A percentile compares a stretch with the other conserved stretches of the same genome.
These are phyloP conservation scores for Drepana falcataria DNA, from an alignment of 2,888 invertebrate species.

Conservation along the genomic window DNA sequence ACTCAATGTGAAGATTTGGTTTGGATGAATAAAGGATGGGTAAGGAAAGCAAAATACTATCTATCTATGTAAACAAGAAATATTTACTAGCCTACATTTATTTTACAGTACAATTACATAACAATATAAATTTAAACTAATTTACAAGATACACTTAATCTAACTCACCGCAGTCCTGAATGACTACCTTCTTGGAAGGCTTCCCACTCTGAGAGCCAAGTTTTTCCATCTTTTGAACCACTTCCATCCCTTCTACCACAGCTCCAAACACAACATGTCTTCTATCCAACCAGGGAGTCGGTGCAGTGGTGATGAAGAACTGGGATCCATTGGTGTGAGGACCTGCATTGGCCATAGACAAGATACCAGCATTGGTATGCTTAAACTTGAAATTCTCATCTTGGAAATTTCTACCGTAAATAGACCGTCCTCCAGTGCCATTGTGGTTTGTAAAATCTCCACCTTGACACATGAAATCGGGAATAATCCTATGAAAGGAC, in stretches of 20 bases:
- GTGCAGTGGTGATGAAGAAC: constrained; percentile 96
- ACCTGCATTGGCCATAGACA: constrained; percentile 98
- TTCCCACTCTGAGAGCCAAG: constrained; percentile 91
- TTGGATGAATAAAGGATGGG: not conserved
- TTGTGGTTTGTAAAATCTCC: constrained; percentile 96
- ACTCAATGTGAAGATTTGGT: no score
- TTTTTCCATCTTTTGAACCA: constrained; percentile 91
- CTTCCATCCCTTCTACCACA: constrained; percentile 94
- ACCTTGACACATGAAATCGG: constrained; percentile 97
- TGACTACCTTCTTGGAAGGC: constrained; percentile 88
- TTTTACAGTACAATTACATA: constrained; percentile 6
- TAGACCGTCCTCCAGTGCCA: constrained; percentile 96
- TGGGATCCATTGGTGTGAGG: constrained; percentile 98
- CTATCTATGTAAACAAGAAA: not conserved
- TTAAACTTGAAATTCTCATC: constrained; percentile 97
- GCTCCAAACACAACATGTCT: constrained; percentile 97
- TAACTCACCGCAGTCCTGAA: constrained; percentile 91
- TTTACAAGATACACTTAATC: constrained; percentile 26
- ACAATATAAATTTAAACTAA: constrained; percentile 15
- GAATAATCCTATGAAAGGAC: constrained; percentile 93
- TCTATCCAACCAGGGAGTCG: constrained; percentile 95
- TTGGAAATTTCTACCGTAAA: constrained; percentile 94
- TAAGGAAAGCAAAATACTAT: not conserved
- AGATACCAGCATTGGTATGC: constrained; percentile 92
- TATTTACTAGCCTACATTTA: not conserved